Conservation (phyloP, 1,140 invertebrate genomes). For the Sitophilus oryzae region DNA sequence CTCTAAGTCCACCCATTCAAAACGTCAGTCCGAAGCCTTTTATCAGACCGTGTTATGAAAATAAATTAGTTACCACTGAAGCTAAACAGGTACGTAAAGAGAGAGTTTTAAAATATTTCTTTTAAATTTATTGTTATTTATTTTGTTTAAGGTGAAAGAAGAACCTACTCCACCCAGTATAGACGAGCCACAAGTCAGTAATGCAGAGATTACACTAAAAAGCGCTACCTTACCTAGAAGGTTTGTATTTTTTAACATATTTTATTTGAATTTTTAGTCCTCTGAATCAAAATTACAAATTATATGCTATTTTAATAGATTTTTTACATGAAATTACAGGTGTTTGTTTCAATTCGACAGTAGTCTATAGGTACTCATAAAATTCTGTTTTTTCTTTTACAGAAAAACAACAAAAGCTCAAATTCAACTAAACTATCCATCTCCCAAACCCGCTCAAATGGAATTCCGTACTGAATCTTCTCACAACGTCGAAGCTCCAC, state of each 20-base stretch:
- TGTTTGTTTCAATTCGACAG: no score
- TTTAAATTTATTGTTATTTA: conserved; percentile 1
- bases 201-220: conserved; percentile 59
- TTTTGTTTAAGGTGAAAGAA: conserved; percentile 13
- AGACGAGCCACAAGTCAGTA: conserved; percentile 50
- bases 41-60: conserved; percentile 27
- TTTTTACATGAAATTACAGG: no score
- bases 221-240: conserved; percentile 59
- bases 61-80: conserved; percentile 18
- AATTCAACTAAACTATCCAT: conserved; percentile 53
- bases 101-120: background rate
- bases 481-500: conserved; percentile 51
- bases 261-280: background rate
- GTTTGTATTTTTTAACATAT: conserved; percentile 4
- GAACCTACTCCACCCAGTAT: conserved; percentile 30
- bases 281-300: no score
- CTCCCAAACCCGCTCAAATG: conserved; percentile 45
- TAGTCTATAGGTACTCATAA: background rate
- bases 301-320: no score
- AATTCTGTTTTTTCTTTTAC: background rate
- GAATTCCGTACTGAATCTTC: conserved; percentile 56
- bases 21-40: conserved; percentile 33
- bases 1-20: conserved; percentile 31
- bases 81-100: conserved; percentile 20
- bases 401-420: conserved; percentile 59